phyloP scores from a whole-genome alignment of 37 sponge, comb jelly and placozoan genomes.

The Ephydatia muelleri region DNA sequence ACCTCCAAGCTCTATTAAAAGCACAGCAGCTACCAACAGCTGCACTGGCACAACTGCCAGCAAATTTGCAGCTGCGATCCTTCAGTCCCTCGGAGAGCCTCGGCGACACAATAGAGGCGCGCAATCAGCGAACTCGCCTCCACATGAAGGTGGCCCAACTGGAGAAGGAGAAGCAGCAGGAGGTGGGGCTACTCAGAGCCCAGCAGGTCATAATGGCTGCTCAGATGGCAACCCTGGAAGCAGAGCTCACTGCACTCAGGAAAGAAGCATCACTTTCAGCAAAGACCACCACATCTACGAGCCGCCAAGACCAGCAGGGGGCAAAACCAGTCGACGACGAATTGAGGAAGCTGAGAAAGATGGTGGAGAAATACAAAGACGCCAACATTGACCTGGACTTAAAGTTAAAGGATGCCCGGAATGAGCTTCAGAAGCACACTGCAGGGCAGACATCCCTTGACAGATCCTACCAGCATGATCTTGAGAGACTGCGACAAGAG shows the following conservation, averaged over 20 bases:
- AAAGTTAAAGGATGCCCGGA: slow-evolving; percentile 37
- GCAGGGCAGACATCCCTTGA: slow-evolving; percentile 21
- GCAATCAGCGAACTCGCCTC: too few relatives aligned
- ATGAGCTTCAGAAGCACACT: slow-evolving; percentile 32
- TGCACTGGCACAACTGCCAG: neutral
- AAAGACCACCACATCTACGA: neutral
- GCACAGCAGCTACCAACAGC: neutral
- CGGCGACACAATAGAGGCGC: too few relatives aligned
- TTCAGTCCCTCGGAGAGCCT: too few relatives aligned
- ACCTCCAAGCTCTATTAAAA: neutral
- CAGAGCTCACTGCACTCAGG: neutral
- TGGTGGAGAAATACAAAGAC: slow-evolving; percentile 44
- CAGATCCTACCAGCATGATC: slow-evolving; percentile 9
- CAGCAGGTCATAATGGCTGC: too few relatives aligned
- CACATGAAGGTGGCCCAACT: too few relatives aligned
- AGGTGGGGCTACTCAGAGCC: too few relatives aligned
- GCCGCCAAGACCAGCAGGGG: neutral
- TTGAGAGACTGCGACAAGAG: slow-evolving; percentile 29
- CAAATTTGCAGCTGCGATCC: too few relatives aligned
- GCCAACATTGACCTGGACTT: slow-evolving; percentile 39
- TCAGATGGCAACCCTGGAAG: too few relatives aligned
- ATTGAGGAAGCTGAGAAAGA: slow-evolving; percentile 34
- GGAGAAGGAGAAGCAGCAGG: too few relatives aligned
- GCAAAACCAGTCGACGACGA: slow-evolving; percentile 6
- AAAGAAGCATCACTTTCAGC: slow-evolving; percentile 12